Percentiles rank a stretch among this genome's conserved stretches.
These are phyloP conservation scores for Pangasius larnaudii DNA, from an alignment of 2,797 vertebrate species.

Conservation along the genomic window DNA sequence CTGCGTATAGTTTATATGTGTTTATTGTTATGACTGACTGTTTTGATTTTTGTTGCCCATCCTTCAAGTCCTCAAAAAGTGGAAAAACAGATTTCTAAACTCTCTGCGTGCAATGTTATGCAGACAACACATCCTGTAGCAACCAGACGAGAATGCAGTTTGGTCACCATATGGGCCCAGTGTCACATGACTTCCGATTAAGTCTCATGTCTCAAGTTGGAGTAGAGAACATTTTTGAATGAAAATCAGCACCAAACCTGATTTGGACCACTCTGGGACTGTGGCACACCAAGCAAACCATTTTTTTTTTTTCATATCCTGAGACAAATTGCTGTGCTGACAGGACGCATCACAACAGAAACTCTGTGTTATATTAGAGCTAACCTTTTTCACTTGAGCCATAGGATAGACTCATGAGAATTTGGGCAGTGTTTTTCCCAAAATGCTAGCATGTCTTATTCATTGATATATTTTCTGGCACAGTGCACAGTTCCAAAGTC, in stretches of 20 bases:
- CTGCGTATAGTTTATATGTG: not conserved
- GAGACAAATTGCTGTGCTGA: slow-evolving; percentile 59
- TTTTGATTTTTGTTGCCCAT: not conserved
- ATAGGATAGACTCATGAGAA: not conserved
- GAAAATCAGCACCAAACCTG: slow-evolving; percentile 48
- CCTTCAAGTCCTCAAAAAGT: not conserved
- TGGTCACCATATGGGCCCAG: slow-evolving; percentile 59
- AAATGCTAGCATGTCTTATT: slow-evolving; percentile 1
- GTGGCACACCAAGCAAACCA: slow-evolving; percentile 8
- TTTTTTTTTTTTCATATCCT: slow-evolving; percentile 36
- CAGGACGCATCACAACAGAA: slow-evolving; percentile 58
- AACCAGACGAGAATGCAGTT: slow-evolving; percentile 67
- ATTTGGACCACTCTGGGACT: slow-evolving; percentile 39
- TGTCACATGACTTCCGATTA: slow-evolving; percentile 26
- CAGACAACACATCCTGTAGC: slow-evolving; percentile 63
- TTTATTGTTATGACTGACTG: not conserved
- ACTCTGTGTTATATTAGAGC: not conserved
- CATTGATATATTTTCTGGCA: slow-evolving; percentile 10
- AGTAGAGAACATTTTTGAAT: slow-evolving; percentile 59
- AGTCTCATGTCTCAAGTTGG: slow-evolving; percentile 13
- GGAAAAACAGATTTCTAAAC: slow-evolving; percentile 43
- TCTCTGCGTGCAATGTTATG: slow-evolving; percentile 48
- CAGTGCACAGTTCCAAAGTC: not conserved
- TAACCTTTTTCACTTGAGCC: not conserved
- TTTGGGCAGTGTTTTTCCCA: not conserved